Conservation (phyloP, 1,140 invertebrate species). For the Drosophila nannoptera region DNA sequence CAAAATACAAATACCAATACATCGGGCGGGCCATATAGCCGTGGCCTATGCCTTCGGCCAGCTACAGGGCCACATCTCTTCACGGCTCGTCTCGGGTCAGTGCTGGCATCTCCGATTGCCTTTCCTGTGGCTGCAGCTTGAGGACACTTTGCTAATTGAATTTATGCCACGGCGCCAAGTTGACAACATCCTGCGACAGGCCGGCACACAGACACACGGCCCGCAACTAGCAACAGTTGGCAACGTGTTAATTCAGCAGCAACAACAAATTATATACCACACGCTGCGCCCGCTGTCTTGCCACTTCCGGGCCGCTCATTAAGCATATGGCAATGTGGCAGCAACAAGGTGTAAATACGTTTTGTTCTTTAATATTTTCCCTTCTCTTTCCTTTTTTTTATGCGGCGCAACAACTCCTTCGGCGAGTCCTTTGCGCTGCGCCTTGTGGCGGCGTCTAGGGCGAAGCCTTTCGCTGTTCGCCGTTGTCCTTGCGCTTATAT, state of each 20-base stretch:
- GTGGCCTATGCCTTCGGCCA: neutral
- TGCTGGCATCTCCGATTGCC: conserved; percentile 37
- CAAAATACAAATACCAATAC: conserved; percentile 56
- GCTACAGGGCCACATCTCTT: neutral
- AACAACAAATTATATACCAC: conserved; percentile 38
- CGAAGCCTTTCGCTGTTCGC: conserved; percentile 43
- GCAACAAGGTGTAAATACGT: conserved; percentile 72
- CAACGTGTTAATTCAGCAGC: conserved; percentile 68
- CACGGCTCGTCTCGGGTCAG: conserved; percentile 22
- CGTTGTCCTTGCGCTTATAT: conserved; percentile 21
- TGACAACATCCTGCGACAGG: conserved; percentile 62
- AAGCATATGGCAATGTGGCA: conserved; percentile 66
- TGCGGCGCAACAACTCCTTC: conserved; percentile 13
- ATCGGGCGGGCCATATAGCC: conserved; percentile 12
- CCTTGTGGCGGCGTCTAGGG: conserved; percentile 20
- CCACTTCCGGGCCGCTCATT: conserved; percentile 59
- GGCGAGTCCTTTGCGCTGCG: conserved; percentile 11
- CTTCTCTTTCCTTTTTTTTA: conserved; percentile 24
- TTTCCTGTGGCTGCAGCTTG: conserved; percentile 38
- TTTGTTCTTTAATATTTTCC: conserved; percentile 19
- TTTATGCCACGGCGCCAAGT: conserved; percentile 62
- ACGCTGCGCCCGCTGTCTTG: conserved; percentile 2
- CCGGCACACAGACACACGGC: conserved; percentile 9
- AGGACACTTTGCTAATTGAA: conserved; percentile 73
- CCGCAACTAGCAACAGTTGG: conserved; percentile 64